Conservation (phyloP, 2,888 invertebrate species). For the Julus scandinavius region DNA sequence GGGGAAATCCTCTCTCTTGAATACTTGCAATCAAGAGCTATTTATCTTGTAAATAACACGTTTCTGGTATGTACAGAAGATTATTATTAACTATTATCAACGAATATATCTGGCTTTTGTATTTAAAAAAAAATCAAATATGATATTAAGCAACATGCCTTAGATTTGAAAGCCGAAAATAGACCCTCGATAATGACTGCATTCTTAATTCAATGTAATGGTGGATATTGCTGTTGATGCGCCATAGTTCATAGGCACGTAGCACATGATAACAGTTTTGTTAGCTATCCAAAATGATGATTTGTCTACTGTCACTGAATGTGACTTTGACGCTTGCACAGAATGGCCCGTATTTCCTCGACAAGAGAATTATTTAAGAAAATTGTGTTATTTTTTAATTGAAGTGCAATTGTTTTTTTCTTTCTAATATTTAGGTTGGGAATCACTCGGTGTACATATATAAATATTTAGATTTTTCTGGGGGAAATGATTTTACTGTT, state of each 20-base stretch:
- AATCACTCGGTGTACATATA: constrained; percentile 30
- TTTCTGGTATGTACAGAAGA: not conserved
- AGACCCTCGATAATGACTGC: not conserved
- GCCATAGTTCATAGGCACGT: not conserved
- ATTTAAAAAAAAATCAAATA: not conserved
- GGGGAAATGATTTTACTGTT: not conserved
- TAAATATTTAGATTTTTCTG: constrained; percentile 30
- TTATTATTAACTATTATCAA: not conserved
- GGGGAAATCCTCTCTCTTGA: not conserved
- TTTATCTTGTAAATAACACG: constrained; percentile 22
- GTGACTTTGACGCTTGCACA: not conserved
- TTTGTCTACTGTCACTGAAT: not conserved
- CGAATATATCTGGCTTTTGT: not conserved
- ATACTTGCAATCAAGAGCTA: not conserved
- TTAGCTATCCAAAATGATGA: not conserved
- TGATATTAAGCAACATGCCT: not conserved
- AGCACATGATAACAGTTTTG: not conserved
- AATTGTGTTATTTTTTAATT: not conserved
- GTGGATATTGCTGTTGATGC: not conserved
- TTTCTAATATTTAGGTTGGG: constrained; percentile 30
- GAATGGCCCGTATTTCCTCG: not conserved
- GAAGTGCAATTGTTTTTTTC: constrained; percentile 22
- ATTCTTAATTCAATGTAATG: not conserved
- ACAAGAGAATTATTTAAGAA: not conserved
- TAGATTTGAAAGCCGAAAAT: not conserved